A percentile compares a stretch with the other conserved stretches of the same genome.
phyloP scores from a whole-genome alignment of 1,140 invertebrate genomes.

The Arion vulgaris region DNA sequence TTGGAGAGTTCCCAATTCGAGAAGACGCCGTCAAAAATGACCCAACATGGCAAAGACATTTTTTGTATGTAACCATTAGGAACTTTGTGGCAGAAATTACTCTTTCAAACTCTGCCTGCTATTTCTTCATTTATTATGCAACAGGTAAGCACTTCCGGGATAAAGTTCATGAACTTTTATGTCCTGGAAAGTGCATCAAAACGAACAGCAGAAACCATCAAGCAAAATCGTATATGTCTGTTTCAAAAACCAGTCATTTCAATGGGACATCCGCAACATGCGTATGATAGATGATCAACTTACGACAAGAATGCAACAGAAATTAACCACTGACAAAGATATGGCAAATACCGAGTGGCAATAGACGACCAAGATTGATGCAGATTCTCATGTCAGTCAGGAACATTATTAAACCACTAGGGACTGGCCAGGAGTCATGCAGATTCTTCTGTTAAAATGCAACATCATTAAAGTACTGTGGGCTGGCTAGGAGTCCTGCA shows the following conservation, averaged over 20 bases:
- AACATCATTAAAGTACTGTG: no score
- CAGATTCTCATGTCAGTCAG: no score
- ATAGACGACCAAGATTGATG: no score
- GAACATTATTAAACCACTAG: no score
- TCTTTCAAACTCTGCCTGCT: constrained; percentile 69
- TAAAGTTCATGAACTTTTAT: constrained; percentile 55
- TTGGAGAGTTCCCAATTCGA: constrained; percentile 43
- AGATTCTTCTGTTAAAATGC: no score
- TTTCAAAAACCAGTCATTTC: constrained; percentile 17
- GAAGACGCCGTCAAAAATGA: constrained; percentile 47
- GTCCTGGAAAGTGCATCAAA: constrained; percentile 30
- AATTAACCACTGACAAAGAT: no score
- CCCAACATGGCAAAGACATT: constrained; percentile 59
- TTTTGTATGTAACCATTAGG: constrained; percentile 61
- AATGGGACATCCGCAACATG: constrained; percentile 27
- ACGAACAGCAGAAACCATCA: constrained; percentile 10
- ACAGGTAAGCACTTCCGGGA: constrained; percentile 67
- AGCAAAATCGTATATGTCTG: constrained; percentile 39
- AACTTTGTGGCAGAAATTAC: constrained; percentile 66
- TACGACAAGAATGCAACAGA: no score
- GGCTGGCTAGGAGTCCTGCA: no score
- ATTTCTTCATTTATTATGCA: constrained; percentile 70
- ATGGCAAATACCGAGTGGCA: no score
- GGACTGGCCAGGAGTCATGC: no score
- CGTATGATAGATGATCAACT: constrained; percentile 5